Conservation (phyloP, 1,140 invertebrate species). For the Hirudo medicinalis region DNA sequence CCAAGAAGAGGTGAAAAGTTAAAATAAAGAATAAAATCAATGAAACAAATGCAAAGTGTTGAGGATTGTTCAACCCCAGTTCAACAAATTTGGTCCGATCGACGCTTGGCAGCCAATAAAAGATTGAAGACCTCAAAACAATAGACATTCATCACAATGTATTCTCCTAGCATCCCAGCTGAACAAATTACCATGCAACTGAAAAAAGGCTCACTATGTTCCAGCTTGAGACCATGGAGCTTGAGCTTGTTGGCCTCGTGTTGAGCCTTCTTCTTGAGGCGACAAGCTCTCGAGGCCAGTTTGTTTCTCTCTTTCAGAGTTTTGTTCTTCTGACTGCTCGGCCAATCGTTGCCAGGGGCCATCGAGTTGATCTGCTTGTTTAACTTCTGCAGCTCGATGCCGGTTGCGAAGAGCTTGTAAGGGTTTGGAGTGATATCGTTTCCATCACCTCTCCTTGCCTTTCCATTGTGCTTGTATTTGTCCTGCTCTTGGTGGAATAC, state of each 20-base stretch:
- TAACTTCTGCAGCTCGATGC: slow-evolving; percentile 81
- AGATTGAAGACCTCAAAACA: no score
- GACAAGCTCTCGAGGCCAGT: slow-evolving; percentile 81
- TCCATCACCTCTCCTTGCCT: slow-evolving; percentile 88
- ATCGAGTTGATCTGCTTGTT: slow-evolving; percentile 83
- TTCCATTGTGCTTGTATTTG: slow-evolving; percentile 37
- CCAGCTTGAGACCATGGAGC: slow-evolving; percentile 75
- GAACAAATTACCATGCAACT: background rate
- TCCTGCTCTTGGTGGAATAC: slow-evolving; percentile 33
- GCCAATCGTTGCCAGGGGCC: slow-evolving; percentile 67
- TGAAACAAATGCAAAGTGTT: no score
- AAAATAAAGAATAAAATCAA: no score
- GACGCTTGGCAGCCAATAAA: no score
- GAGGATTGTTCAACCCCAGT: no score
- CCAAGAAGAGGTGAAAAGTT: no score
- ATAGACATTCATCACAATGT: no score
- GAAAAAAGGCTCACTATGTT: slow-evolving; percentile 64
- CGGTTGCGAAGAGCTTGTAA: slow-evolving; percentile 73
- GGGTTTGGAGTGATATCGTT: slow-evolving; percentile 93
- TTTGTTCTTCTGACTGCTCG: slow-evolving; percentile 57
- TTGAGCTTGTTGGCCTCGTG: slow-evolving; percentile 54
- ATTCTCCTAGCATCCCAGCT: no score
- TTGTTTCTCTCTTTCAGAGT: slow-evolving; percentile 96
- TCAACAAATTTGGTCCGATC: no score
- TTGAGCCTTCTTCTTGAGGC: slow-evolving; percentile 46